These are phyloP conservation scores for Halictus rubicundus DNA, from an alignment of 1,140 invertebrate species.

Conservation along the genomic window DNA sequence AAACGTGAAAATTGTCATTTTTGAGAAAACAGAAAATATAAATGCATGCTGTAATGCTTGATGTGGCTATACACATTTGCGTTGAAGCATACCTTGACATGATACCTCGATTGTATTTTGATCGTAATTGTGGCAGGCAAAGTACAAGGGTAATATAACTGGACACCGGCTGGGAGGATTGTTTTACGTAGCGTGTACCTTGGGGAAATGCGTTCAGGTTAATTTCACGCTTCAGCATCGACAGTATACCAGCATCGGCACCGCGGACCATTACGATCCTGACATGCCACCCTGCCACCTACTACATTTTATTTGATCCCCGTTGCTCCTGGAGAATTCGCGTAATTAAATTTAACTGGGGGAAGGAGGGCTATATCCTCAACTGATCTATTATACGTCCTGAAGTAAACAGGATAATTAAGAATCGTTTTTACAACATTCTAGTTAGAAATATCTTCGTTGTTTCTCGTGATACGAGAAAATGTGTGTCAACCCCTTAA, in stretches of 20 bases:
- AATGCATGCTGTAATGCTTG: too few species aligned
- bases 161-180: constrained; percentile 50
- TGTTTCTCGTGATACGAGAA: too few species aligned
- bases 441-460: too few species aligned
- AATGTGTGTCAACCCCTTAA: too few species aligned
- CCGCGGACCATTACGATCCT: constrained; percentile 55
- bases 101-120: not conserved
- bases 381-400: not conserved
- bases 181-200: constrained; percentile 57
- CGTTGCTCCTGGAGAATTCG: constrained; percentile 19
- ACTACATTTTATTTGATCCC: constrained; percentile 54
- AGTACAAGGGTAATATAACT: constrained; percentile 44
- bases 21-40: too few species aligned
- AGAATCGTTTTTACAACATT: not conserved
- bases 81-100: not conserved
- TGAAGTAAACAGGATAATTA: too few species aligned
- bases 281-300: constrained; percentile 39
- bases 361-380: constrained; percentile 26
- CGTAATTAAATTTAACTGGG: constrained; percentile 39
- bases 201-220: constrained; percentile 62
- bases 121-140: not conserved
- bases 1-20: too few species aligned
- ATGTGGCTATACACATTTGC: too few species aligned
- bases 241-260: constrained; percentile 29
- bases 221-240: constrained; percentile 66